phyloP scores from a whole-genome alignment of 2,113 vertebrate species.

The Labeo catla region DNA sequence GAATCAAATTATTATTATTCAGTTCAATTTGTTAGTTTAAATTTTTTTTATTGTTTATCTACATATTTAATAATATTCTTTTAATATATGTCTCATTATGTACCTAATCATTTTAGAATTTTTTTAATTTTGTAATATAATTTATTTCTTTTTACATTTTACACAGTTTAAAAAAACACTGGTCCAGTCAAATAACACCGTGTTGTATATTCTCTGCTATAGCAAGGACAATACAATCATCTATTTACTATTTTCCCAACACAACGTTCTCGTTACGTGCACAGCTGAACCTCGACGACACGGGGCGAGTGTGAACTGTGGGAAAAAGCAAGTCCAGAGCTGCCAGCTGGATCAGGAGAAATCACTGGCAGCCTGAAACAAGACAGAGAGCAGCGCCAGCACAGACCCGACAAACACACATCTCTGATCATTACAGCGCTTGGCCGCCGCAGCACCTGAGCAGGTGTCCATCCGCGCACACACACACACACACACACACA shows the following conservation, averaged over 20 bases:
- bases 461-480: slow-evolving; percentile 22
- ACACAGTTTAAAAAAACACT: too few relatives aligned
- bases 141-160: too few relatives aligned
- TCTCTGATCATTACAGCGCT: background rate
- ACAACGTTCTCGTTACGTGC: background rate
- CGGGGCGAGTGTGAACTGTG: background rate
- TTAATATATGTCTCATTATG: too few relatives aligned
- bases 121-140: too few relatives aligned
- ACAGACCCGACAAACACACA: background rate
- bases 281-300: background rate
- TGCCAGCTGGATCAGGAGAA: background rate
- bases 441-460: background rate
- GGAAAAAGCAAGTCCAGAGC: background rate
- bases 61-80: too few relatives aligned
- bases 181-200: background rate
- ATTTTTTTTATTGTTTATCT: too few relatives aligned
- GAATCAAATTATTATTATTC: too few relatives aligned
- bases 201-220: background rate
- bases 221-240: background rate
- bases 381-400: background rate
- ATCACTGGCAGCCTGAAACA: background rate
- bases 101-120: too few relatives aligned
- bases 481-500: background rate
- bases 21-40: too few relatives aligned
- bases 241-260: background rate